Base-by-base conservation (phyloP, 2,797 vertebrate species). In the Limosa lapponica region DNA sequence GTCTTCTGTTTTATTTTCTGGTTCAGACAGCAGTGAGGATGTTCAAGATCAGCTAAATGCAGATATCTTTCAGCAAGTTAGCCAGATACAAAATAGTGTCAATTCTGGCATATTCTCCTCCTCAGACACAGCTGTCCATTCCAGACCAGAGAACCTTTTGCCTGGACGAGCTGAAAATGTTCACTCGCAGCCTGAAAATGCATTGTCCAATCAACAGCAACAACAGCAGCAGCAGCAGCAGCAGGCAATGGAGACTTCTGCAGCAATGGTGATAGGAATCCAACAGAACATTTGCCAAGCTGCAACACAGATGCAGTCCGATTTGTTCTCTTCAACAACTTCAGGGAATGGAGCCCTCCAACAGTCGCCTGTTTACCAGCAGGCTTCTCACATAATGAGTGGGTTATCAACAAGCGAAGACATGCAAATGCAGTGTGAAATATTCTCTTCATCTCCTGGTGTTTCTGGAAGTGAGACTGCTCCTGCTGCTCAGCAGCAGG, bases 41-140 rank as follows among this genome's bases (percentile, higher is more conserved):
- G 98, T 99, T 82, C 99, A 99, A 51, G 99, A 99, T 91, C 99
- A 99, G 96, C 99, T 99, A 97, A 99, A 99, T 10, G 97, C 97
- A 87, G 99, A 99, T 17, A 97, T 98, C 96, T 99, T 99, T 93
- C 99, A 99, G 94, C 98, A 98, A 82, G 98, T 98, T 46, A 98
- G 97, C 95, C 98, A 98, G 89, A 98, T 98, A 55, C 98, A 98
- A 88, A 98, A 13, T 34, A 97, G 94, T 2, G 97, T 98, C 10
- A 98, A 55, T 48, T 96, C 98, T 36, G 97, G 98, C 52, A 97
- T 98, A 23, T 98, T 98, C 83, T 97, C 98, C 64, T 97, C 98
- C 15, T 93, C 98, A 2, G 98, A 98, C 61, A 69, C 97, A 12
- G 34, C 97, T 65, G 98, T 98, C 49, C 98, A 96, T 92, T 96